A percentile compares a stretch with the other conserved stretches of the same genome.
Evolutionary conservation across 2,888 invertebrate genomes (phyloP).

Genomic region (Deroplatys truncata): DNA sequence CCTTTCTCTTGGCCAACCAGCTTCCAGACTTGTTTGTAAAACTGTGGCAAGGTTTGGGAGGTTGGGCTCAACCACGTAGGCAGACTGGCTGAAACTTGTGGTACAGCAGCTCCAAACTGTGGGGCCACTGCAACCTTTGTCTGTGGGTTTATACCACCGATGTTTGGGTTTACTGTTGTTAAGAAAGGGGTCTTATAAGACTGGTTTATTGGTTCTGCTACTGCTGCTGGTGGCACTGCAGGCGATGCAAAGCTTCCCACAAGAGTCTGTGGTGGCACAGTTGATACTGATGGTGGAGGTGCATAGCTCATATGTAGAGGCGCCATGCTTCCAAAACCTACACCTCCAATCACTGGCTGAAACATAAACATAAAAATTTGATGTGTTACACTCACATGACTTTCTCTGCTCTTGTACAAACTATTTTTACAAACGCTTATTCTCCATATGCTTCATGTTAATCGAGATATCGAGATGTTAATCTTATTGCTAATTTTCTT

Average conservation of each 20-base stretch:
- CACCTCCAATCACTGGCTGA: background rate
- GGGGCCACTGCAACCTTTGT: background rate
- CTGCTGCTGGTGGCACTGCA: background rate
- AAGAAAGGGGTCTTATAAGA: background rate
- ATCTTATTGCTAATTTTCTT: too few relatives aligned
- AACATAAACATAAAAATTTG: background rate
- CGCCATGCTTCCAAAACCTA: background rate
- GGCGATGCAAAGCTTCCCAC: background rate
- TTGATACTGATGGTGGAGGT: background rate
- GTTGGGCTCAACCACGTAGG: constrained; percentile 46
- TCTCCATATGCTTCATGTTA: too few relatives aligned
- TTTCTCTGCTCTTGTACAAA: too few relatives aligned
- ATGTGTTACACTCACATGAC: too few relatives aligned
- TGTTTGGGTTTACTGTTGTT: background rate
- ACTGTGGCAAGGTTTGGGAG: constrained; percentile 42
- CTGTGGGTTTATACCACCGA: background rate
- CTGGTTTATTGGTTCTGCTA: background rate
- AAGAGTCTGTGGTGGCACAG: background rate
- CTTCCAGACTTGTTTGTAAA: constrained; percentile 47
- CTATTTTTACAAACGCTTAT: too few relatives aligned
- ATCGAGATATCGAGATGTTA: too few relatives aligned
- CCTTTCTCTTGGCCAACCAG: constrained; percentile 41
- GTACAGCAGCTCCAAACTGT: background rate
- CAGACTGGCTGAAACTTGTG: constrained; percentile 27
- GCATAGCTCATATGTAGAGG: background rate